A percentile compares a stretch with the other conserved stretches of the same genome.
phyloP scores from a whole-genome alignment of 1,140 invertebrate genomes.

The Trissolcus basalis region DNA sequence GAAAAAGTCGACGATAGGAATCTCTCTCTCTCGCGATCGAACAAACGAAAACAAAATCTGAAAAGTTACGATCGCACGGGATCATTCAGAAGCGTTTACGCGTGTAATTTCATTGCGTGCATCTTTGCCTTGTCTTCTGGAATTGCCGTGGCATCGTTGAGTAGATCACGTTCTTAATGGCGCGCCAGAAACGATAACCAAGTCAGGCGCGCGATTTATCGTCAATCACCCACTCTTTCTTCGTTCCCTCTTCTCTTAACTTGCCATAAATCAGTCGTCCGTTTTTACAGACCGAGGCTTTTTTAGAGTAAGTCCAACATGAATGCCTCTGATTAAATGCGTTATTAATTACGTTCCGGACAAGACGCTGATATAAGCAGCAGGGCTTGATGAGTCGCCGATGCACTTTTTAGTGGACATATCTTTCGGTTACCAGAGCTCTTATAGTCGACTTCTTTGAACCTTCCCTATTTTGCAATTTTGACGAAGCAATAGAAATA shows the following conservation, averaged over 20 bases:
- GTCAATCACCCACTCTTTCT: slow-evolving; percentile 63
- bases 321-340: slow-evolving; percentile 68
- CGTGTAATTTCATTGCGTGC: slow-evolving; percentile 60
- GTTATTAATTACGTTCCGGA: slow-evolving; percentile 69
- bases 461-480: no score
- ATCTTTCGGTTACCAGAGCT: slow-evolving; percentile 49
- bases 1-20: slow-evolving; percentile 48
- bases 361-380: slow-evolving; percentile 66
- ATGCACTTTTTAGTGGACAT: slow-evolving; percentile 59
- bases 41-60: slow-evolving; percentile 58
- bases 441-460: slow-evolving; percentile 14
- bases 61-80: slow-evolving; percentile 53
- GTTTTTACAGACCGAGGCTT: slow-evolving; percentile 64
- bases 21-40: slow-evolving; percentile 38
- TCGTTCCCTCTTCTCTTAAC: slow-evolving; percentile 50
- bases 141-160: slow-evolving; percentile 52
- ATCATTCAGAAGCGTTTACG: slow-evolving; percentile 59
- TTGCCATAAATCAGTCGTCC: slow-evolving; percentile 69
- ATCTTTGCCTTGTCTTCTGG: slow-evolving; percentile 57
- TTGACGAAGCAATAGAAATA: no score
- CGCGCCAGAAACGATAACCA: slow-evolving; percentile 67
- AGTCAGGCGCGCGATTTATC: slow-evolving; percentile 70
- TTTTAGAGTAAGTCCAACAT: slow-evolving; percentile 58
- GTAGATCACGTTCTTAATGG: slow-evolving; percentile 65
- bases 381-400: slow-evolving; percentile 60